Evolutionary conservation across 2,113 vertebrate species (phyloP).

Genomic region (Hemicordylus capensis): DNA sequence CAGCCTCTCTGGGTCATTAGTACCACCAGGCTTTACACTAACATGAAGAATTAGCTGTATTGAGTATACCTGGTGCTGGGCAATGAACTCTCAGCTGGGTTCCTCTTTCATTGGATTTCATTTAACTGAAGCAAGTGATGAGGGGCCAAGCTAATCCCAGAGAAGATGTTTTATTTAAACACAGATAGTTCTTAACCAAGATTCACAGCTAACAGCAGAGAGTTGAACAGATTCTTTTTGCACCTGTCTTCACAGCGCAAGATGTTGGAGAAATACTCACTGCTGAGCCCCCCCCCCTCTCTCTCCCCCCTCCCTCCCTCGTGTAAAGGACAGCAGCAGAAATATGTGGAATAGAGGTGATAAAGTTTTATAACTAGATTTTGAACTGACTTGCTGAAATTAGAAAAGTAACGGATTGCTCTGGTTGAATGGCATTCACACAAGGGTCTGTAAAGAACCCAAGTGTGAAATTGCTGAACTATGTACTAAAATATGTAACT

Average conservation of each 20-base stretch:
- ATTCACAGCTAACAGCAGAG: not conserved
- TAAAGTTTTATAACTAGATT: not conserved
- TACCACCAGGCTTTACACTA: not conserved
- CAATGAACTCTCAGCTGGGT: slow-evolving; percentile 19
- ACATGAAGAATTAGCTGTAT: slow-evolving; percentile 14
- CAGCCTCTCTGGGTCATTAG: not conserved
- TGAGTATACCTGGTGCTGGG: not conserved
- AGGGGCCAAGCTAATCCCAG: slow-evolving; percentile 19
- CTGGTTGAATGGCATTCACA: not conserved
- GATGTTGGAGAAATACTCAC: not conserved
- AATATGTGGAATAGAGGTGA: not conserved
- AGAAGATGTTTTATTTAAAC: slow-evolving; percentile 27
- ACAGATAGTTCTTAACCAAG: slow-evolving; percentile 23
- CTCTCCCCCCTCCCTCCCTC: no score
- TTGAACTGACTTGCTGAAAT: not conserved
- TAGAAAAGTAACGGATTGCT: not conserved
- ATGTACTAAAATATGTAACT: not conserved
- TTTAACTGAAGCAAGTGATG: slow-evolving; percentile 11
- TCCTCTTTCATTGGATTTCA: slow-evolving; percentile 38
- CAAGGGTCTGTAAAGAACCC: not conserved
- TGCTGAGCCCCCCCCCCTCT: no score
- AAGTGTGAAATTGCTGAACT: not conserved
- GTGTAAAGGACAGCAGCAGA: not conserved
- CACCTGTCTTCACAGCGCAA: not conserved
- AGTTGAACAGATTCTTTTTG: not conserved